Base-by-base conservation (phyloP, 1,140 invertebrate genomes). In the Drosophila lini region DNA sequence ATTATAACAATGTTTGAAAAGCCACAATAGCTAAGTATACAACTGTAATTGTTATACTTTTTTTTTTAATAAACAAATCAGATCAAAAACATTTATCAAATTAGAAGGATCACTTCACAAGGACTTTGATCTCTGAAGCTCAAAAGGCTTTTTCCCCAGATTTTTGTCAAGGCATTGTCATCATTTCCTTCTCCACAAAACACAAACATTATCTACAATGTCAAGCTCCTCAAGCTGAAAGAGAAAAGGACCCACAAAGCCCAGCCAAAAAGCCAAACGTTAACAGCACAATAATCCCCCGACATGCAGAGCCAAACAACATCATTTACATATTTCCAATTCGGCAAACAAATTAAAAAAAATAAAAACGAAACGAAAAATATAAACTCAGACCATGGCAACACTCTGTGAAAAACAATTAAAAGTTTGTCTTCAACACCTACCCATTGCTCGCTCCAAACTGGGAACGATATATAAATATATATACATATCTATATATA, bases 301-400 rank as follows among this genome's bases (percentile, higher is more conserved):
- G n/a, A 55, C 16, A 48, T 70, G 52, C 48, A 50, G 68, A 28
- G 60, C 38, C 38, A 59, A 62, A 65, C 31, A 55, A 55, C 86
- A 71, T 70, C 34, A 89, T 89, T 89, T 88, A 84, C 84, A 88
- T 88, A 89, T 89, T 89, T 89, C 53, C 80, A 75, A 89, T 89
- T 89, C 84, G 69, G 74, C 68, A 80, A 65, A 81, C 80, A 74
- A 64, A 65, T 69, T 80, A 73, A 55, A 78, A 78, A 61, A 64
- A 58, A 62, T 70, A 60, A 77, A 68, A 59, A 56, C 28, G 31
- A 45, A 45, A 47, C 22, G 47, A n/a, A 57, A 76, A 48, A 62
- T 70, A 62, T 70, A 69, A 55, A 61, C 52, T 59, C 31, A 58
- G 63, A 56, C 36, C 48, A 62, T 42, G 52, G 56, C 60, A 69